A percentile compares a stretch with the other conserved stretches of the same genome.
These are phyloP conservation scores for Tarsius wallacei DNA, from an alignment of 2,797 vertebrate species.

Conservation along the genomic window DNA sequence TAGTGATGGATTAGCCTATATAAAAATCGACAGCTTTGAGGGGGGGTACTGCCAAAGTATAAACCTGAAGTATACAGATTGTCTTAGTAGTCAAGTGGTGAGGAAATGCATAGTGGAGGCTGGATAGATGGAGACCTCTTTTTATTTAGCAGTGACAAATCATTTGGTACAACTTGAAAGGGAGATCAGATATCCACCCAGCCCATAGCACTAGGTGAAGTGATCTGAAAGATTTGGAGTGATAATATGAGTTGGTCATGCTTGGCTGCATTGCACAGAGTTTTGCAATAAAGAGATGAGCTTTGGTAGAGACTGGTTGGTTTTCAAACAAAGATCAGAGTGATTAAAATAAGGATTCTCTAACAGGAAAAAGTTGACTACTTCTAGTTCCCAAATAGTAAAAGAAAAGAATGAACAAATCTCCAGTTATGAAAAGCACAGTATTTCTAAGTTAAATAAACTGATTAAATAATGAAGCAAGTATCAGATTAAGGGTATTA, in stretches of 20 bases:
- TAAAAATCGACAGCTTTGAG: neutral
- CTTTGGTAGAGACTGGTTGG: neutral
- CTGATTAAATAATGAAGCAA: neutral
- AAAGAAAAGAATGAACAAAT: neutral
- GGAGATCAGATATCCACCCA: neutral
- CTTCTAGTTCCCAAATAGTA: neutral
- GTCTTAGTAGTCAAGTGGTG: neutral
- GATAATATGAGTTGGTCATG: neutral
- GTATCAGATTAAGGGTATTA: neutral
- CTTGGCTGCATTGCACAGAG: neutral
- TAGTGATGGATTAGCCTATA: neutral
- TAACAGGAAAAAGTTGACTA: neutral
- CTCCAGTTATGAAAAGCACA: neutral
- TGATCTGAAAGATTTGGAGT: neutral
- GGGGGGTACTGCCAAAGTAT: neutral
- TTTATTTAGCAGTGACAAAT: neutral
- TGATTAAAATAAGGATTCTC: neutral
- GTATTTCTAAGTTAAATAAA: slow-evolving; percentile 11
- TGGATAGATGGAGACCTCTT: neutral
- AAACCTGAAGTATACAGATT: neutral
- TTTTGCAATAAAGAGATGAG: neutral
- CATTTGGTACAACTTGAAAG: neutral
- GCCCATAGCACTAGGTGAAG: too few species aligned
- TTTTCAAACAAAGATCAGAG: neutral
- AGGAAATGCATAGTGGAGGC: neutral